These are phyloP conservation scores for Eulemur albifrons DNA, from an alignment of 2,797 vertebrate genomes.

Conservation along the genomic window DNA sequence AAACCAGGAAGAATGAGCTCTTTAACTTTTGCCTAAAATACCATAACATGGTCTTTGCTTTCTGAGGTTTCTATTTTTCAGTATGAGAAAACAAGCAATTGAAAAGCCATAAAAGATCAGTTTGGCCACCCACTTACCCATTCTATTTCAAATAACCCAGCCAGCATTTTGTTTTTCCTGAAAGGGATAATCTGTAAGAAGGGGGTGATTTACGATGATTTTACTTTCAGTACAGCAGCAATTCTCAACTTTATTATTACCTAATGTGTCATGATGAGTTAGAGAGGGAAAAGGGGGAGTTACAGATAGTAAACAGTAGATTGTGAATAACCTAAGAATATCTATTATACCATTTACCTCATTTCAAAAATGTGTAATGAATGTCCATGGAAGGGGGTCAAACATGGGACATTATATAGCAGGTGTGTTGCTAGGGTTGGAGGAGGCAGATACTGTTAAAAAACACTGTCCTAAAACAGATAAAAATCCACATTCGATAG, in stretches of 20 bases:
- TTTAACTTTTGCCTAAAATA: not conserved
- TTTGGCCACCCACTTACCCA: not conserved
- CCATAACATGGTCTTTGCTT: not conserved
- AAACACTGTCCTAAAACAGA: not conserved
- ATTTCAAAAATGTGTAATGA: not conserved
- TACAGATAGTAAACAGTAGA: not conserved
- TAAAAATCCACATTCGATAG: not conserved
- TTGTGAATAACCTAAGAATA: not conserved
- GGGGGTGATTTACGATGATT: not conserved
- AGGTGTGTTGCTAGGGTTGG: not conserved
- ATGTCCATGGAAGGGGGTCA: not conserved
- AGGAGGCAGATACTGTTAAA: not conserved
- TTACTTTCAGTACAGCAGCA: not conserved
- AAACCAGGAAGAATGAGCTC: not conserved
- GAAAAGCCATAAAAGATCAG: not conserved
- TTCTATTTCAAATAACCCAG: not conserved
- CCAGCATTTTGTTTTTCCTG: not conserved
- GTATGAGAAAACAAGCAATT: not conserved
- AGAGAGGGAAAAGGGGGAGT: not conserved
- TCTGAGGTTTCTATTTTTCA: not conserved
- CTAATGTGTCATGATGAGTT: not conserved
- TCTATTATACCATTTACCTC: not conserved
- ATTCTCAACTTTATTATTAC: not conserved
- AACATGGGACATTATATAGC: not conserved
- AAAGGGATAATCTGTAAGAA: not conserved